Percentiles rank a stretch among this genome's conserved stretches.
Conservation (phyloP, 2,113 vertebrate genomes). For the Antigone vipio region DNA sequence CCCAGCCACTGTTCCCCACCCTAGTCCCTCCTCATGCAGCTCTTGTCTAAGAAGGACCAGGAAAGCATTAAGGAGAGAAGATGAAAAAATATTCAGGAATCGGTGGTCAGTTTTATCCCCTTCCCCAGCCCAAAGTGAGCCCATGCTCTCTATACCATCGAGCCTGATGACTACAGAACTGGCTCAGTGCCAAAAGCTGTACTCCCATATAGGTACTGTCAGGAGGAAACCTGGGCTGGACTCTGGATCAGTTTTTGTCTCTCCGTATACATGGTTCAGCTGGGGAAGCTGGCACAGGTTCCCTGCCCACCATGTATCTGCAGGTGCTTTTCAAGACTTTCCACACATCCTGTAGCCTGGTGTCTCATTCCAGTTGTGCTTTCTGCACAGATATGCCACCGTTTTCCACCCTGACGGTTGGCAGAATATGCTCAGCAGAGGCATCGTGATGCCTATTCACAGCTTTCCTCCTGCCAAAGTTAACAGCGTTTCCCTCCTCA, state of each 20-base stretch:
- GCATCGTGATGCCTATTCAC: background rate
- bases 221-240: background rate
- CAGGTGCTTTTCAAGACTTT: background rate
- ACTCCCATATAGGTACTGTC: background rate
- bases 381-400: background rate
- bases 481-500: background rate
- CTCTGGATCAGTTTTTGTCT: background rate
- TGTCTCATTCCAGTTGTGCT: background rate
- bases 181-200: background rate
- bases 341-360: background rate
- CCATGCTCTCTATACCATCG: fast-evolving
- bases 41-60: background rate
- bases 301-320: background rate
- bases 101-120: background rate
- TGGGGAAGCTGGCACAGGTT: background rate
- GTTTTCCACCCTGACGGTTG: background rate
- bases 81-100: background rate
- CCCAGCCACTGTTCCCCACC: background rate
- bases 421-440: background rate
- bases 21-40: background rate
- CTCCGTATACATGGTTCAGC: background rate
- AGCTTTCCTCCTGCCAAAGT: background rate
- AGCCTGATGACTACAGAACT: background rate
- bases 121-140: background rate
- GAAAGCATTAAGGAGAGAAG: background rate